phyloP scores from a whole-genome alignment of 2,888 invertebrate species.

The Atethmia centrago region DNA sequence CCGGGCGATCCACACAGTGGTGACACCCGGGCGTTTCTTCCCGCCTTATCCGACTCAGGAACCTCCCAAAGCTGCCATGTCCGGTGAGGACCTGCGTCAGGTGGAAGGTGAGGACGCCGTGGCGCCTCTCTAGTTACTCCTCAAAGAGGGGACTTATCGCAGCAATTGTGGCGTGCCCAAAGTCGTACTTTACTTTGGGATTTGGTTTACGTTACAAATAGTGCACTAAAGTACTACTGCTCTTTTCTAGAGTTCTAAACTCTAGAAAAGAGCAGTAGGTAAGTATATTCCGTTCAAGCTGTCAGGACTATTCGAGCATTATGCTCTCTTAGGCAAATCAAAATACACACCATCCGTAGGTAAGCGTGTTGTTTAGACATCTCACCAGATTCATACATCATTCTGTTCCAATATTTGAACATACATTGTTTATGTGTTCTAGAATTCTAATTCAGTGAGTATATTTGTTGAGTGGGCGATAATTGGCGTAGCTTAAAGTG shows the following conservation, averaged over 20 bases:
- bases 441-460: constrained; percentile 40
- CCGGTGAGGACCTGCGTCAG: too few species aligned
- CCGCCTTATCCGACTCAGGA: too few species aligned
- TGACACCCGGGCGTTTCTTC: too few species aligned
- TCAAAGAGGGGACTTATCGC: too few species aligned
- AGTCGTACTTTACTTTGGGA: not conserved
- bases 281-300: not conserved
- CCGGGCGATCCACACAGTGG: too few species aligned
- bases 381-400: constrained; percentile 24
- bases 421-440: constrained; percentile 50
- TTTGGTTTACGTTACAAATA: not conserved
- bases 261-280: not conserved
- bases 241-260: too few species aligned
- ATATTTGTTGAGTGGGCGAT: constrained; percentile 35
- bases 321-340: constrained; percentile 3
- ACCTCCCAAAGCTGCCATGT: too few species aligned
- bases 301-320: not conserved
- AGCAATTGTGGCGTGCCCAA: too few species aligned
- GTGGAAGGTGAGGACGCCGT: too few species aligned
- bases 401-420: constrained; percentile 43
- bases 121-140: too few species aligned
- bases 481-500: constrained; percentile 22
- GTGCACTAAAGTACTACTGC: not conserved
- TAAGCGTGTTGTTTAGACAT: constrained; percentile 31
- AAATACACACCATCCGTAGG: not conserved